Base-by-base conservation (phyloP, 2,797 vertebrate species). In the Pseudochaenichthys georgianus region DNA sequence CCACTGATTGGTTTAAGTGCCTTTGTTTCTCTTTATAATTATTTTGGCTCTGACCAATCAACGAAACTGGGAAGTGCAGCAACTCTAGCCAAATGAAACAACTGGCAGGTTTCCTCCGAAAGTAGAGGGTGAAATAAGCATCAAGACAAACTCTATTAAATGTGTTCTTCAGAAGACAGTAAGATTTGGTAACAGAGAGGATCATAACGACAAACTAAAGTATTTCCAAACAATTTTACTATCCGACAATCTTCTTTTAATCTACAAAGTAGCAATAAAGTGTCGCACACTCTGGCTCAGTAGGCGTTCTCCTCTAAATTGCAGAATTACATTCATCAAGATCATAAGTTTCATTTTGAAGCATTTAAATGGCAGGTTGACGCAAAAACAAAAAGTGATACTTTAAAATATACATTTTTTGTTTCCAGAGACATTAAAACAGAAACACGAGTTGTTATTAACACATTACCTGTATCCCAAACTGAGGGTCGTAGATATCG, bases 381-480 rank as follows among this genome's bases (percentile, higher is more conserved):
- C 2, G 34, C 23, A 17, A 4, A 3, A 48, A 34, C 0, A 47
- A 52, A 7, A 70, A 16, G 11, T 12, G 34, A 34, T 13, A 34
- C 17, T 17, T 58, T 9, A 46, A 69, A 54, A 13, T 57, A 50
- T 4, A 41, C 3, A 1, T 34, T 9, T 16, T 41, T 52, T 69
- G n/a, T n/a, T 9, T 4, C 6, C 19, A 62, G n/a, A 64, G 15
- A 64, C 19, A 23, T 10, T 34, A 0, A 47, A 47, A 63, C 13
- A 47, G 19, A 78, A 64, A 76, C 17, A 76, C 48, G 4, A 34
- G 23, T 42, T 4, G 2, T 48, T 12, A n/a, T 61, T 2, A n/a
- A 57, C 31, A 86, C 73, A 21, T 73, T 94, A 94, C 93, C 93
- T 93, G 90, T 89, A 65, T 88, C 79, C 87, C 84, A 80, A 71